phyloP scores from a whole-genome alignment of 2,888 invertebrate species.

The Heliconius ismenius region DNA sequence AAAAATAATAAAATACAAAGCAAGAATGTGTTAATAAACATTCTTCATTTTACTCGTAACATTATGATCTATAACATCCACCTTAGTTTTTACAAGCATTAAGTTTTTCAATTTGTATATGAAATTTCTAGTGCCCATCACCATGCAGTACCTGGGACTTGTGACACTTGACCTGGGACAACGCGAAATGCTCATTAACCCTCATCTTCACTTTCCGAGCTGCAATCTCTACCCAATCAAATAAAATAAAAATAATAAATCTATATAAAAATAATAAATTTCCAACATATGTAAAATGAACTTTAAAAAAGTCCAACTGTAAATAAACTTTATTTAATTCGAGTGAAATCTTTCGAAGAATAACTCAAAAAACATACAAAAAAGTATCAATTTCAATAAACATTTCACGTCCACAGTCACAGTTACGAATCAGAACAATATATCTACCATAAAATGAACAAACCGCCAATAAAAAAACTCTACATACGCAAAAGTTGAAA shows the following conservation, averaged over 20 bases:
- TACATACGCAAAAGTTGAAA: constrained; percentile 40
- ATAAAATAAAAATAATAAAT: not conserved
- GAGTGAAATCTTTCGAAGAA: not conserved
- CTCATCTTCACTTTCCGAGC: not conserved
- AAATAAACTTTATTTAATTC: not conserved
- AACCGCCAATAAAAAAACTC: constrained; percentile 34
- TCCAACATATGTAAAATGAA: not conserved
- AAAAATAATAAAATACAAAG: no score
- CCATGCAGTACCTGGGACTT: no score
- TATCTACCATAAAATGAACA: constrained; percentile 33
- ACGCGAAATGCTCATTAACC: no score
- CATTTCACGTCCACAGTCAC: constrained; percentile 2
- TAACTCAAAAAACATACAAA: constrained; percentile 1
- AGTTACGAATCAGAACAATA: constrained; percentile 26
- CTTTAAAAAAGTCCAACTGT: not conserved
- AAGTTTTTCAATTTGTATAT: no score
- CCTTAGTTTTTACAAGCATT: no score
- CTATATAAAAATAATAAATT: no score
- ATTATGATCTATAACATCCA: no score
- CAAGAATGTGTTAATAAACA: no score
- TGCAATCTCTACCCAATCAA: not conserved
- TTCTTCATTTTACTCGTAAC: no score
- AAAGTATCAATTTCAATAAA: constrained; percentile 12
- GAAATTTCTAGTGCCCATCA: no score
- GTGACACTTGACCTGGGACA: no score